Base-by-base conservation (phyloP, 2,797 vertebrate genomes). In the Tinamus major region DNA sequence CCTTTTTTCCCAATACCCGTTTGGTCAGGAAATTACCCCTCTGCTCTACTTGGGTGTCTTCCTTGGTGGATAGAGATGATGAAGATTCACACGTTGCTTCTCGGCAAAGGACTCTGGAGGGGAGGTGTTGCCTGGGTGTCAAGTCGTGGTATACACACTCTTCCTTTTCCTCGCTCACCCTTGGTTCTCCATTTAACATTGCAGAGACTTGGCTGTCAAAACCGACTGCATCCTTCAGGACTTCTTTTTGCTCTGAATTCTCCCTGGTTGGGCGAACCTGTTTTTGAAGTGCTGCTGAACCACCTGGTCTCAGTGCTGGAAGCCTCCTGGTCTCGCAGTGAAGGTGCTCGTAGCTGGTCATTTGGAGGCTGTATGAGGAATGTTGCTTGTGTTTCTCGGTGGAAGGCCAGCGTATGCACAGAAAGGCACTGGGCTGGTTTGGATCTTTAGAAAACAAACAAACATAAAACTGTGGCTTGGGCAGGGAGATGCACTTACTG, bases 161-260 rank as follows among this genome's bases (percentile, higher is more conserved):
- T 95, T 95, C 77, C 84, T 87, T 91, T 82, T 77, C 90, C 39
- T 87, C 14, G 1, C 63, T 79, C 49, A 58, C 39, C 14, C 78
- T 85, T 78, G 39, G 55, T 31, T 79, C 75, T 84, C 63, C 79
- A 20, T 58, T 63, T 65, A 85, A 48, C 41, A 41, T 41, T 19
- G 42, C 53, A 72, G 64, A 71, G 58, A 31, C 58, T 19, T 87
- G 84, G 26, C 83, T 92, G 33, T 86, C 53, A 46, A 65, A 59
- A 51, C 42, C 23, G 48, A 87, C 35, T 23, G 13, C 1, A 4
- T 86, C 79, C 70, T 86, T 77, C 82, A 85, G 78, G 58, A 80
- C 89, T 95, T 94, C 78, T 88, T 90, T 93, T 71, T 84, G 26
- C 78, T 87, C 71, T 41, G n/a, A 71, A 51, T 87, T 83, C 69